phyloP scores from a whole-genome alignment of 2,888 invertebrate genomes.

The Chromoteleia sp. region DNA sequence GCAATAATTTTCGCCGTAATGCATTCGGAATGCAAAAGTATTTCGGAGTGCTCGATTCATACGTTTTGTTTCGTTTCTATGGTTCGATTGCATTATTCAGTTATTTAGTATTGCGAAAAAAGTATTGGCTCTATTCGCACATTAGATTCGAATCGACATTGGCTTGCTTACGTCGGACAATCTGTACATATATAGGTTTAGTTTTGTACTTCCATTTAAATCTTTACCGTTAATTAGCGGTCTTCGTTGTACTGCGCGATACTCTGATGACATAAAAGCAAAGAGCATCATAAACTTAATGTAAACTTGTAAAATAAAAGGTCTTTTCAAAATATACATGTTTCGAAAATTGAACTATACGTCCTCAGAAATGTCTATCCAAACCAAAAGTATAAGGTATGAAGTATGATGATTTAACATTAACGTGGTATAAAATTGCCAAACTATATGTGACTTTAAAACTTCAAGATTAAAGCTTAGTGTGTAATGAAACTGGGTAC shows the following conservation, averaged over 20 bases:
- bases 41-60: slow-evolving; percentile 44
- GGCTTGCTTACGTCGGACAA: slow-evolving; percentile 74
- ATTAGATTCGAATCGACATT: slow-evolving; percentile 65
- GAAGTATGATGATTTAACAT: too few relatives aligned
- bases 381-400: too few relatives aligned
- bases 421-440: too few relatives aligned
- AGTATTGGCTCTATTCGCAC: slow-evolving; percentile 45
- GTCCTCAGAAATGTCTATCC: too few relatives aligned
- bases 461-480: too few relatives aligned
- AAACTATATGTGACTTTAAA: too few relatives aligned
- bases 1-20: slow-evolving; percentile 56
- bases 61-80: slow-evolving; percentile 37
- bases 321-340: slow-evolving; percentile 37
- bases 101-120: slow-evolving; percentile 28
- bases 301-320: slow-evolving; percentile 64
- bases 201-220: slow-evolving; percentile 79
- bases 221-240: slow-evolving; percentile 59
- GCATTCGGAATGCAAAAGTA: slow-evolving; percentile 34
- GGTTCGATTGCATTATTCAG: slow-evolving; percentile 8
- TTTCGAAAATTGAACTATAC: too few relatives aligned
- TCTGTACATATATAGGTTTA: slow-evolving; percentile 83
- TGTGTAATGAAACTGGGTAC: too few relatives aligned
- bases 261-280: slow-evolving; percentile 56
- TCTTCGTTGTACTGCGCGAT: slow-evolving; percentile 57
- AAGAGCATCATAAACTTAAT: slow-evolving; percentile 61